These are phyloP conservation scores for Aphis gossypii DNA, from an alignment of 1,140 invertebrate genomes.

Conservation along the genomic window DNA sequence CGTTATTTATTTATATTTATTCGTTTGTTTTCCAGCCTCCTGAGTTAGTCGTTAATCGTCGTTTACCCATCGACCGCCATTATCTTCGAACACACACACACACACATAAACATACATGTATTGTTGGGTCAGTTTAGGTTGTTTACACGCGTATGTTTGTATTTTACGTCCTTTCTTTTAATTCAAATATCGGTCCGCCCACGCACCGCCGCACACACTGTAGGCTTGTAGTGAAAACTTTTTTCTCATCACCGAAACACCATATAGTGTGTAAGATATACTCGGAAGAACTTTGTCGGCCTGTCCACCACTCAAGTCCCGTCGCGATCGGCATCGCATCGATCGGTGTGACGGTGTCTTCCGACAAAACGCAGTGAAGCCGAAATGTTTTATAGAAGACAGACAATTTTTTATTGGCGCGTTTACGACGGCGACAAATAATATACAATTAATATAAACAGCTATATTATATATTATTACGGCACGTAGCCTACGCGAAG, in stretches of 20 bases:
- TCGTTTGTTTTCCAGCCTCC: neutral
- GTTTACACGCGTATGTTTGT: neutral
- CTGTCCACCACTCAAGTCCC: neutral
- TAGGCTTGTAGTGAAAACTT: neutral
- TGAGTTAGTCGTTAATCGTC: neutral
- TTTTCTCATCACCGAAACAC: neutral
- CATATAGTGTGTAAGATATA: neutral
- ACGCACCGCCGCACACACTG: neutral
- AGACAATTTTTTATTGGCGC: neutral
- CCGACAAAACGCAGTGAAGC: neutral
- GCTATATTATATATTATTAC: too few species aligned
- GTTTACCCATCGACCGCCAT: neutral
- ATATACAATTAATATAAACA: too few species aligned
- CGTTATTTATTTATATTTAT: neutral
- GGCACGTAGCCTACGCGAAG: too few species aligned
- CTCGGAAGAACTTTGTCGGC: neutral
- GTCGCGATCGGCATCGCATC: neutral
- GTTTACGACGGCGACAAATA: neutral
- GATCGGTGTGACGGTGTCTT: neutral
- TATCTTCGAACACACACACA: neutral
- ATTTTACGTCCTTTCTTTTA: neutral
- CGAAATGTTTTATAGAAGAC: neutral
- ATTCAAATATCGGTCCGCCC: neutral
- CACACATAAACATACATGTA: neutral
- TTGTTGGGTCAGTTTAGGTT: neutral